These are phyloP conservation scores for Dyspetes luteomarginatus DNA, from an alignment of 2,888 invertebrate species.

Conservation along the genomic window DNA sequence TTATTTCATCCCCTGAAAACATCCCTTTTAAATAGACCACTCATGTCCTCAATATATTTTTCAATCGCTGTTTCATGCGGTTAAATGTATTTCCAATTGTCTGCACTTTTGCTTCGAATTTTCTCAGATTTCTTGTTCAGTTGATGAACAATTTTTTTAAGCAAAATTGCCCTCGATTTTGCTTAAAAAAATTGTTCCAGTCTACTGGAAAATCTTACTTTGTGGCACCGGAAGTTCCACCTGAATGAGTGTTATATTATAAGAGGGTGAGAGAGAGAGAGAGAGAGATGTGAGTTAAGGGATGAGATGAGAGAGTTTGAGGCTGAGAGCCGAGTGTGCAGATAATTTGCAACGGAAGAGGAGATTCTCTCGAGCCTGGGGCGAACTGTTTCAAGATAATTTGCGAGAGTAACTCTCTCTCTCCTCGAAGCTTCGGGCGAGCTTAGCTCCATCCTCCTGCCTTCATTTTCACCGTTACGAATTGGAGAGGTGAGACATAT, in stretches of 20 bases:
- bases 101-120: slow-evolving; percentile 17
- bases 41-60: slow-evolving; percentile 5
- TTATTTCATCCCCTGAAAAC: not conserved
- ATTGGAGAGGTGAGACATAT: slow-evolving; percentile 19
- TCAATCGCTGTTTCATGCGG: slow-evolving; percentile 54
- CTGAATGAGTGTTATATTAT: slow-evolving; percentile 26
- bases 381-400: slow-evolving; percentile 71
- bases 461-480: slow-evolving; percentile 50
- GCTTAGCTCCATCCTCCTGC: slow-evolving; percentile 60
- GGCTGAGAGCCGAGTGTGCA: slow-evolving; percentile 51
- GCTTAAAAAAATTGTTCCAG: slow-evolving; percentile 3
- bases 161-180: no score
- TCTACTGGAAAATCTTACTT: not conserved
- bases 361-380: slow-evolving; percentile 48
- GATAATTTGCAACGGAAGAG: slow-evolving; percentile 73
- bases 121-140: not conserved
- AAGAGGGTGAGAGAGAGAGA: not conserved
- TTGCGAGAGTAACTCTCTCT: slow-evolving; percentile 72
- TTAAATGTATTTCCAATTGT: no score
- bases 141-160: slow-evolving; percentile 16
- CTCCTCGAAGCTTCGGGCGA: slow-evolving; percentile 53
- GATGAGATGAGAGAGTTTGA: slow-evolving; percentile 61
- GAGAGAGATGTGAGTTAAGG: slow-evolving; percentile 24
- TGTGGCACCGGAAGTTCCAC: slow-evolving; percentile 1
- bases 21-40: slow-evolving; percentile 5